Evolutionary conservation across 2,888 invertebrate genomes (phyloP).

Genomic region (Eledone cirrhosa): DNA sequence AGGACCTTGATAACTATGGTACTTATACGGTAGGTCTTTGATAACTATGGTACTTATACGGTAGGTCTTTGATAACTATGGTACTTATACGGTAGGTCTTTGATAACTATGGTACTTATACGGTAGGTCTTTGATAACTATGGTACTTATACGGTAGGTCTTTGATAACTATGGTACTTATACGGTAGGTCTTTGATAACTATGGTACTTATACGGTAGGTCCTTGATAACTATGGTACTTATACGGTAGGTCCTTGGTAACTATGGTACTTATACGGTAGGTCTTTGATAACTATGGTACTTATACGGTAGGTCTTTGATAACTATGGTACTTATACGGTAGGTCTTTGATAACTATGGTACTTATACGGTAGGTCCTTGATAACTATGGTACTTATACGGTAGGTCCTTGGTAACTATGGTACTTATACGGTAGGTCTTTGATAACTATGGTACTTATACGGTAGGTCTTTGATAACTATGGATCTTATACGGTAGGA

Average conservation of each 20-base stretch:
- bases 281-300: too few relatives aligned
- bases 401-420: conserved; percentile 54
- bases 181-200: conserved; percentile 55
- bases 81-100: conserved; percentile 55
- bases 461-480: conserved; percentile 57
- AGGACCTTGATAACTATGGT: conserved; percentile 51
- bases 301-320: too few relatives aligned
- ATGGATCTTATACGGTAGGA: too few relatives aligned
- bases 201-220: conserved; percentile 58
- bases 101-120: too few relatives aligned
- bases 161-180: too few relatives aligned
- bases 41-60: too few relatives aligned
- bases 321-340: conserved; percentile 56
- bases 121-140: conserved; percentile 56
- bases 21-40: conserved; percentile 55
- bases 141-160: conserved; percentile 56
- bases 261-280: conserved; percentile 58
- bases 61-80: conserved; percentile 54
- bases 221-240: too few relatives aligned
- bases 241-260: conserved; percentile 56
- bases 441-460: conserved; percentile 49
- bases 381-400: conserved; percentile 50
- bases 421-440: too few relatives aligned
- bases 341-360: too few relatives aligned
- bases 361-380: too few relatives aligned